Conservation (phyloP, 2,113 vertebrate species). For the Stigmatopora nigra region DNA sequence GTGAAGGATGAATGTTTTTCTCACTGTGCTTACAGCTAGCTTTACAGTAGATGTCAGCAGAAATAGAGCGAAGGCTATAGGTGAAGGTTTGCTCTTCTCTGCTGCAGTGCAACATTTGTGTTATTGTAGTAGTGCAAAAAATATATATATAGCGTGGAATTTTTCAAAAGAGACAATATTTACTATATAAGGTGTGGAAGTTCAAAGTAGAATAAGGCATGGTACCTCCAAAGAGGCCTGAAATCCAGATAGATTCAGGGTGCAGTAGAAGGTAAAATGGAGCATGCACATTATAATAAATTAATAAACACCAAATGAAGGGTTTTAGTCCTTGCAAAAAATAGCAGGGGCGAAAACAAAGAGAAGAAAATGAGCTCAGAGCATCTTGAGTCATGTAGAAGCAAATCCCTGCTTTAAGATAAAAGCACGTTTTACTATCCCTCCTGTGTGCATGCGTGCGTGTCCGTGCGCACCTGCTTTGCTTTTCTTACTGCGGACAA, state of each 20-base stretch:
- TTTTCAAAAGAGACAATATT: conserved; percentile 55
- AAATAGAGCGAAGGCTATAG: background rate
- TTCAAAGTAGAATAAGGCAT: conserved; percentile 17
- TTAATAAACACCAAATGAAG: conserved; percentile 3
- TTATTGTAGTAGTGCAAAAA: conserved; percentile 20
- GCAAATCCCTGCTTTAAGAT: conserved; percentile 43
- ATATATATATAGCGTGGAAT: conserved; percentile 17
- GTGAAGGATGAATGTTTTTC: background rate
- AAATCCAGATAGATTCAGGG: conserved; percentile 47
- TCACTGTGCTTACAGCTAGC: background rate
- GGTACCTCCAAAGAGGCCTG: conserved; percentile 37
- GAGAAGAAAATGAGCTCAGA: conserved; percentile 31
- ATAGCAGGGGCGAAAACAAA: conserved; percentile 33
- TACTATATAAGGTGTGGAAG: conserved; percentile 30
- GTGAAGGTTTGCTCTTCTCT: conserved; percentile 10
- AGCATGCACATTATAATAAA: conserved; percentile 11
- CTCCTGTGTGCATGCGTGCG: conserved; percentile 10
- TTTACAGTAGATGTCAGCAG: background rate
- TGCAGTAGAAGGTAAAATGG: conserved; percentile 21
- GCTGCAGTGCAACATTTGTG: conserved; percentile 44
- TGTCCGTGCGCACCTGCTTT: conserved; percentile 1
- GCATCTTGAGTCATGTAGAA: conserved; percentile 42
- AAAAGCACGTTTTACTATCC: conserved; percentile 42
- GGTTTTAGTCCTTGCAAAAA: conserved; percentile 40
- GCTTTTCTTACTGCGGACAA: conserved; percentile 3